Evolutionary conservation across 2,113 vertebrate genomes (phyloP), one percentile per base, ranked within the genome.

Genomic region (Marmota flaviventris): DNA sequence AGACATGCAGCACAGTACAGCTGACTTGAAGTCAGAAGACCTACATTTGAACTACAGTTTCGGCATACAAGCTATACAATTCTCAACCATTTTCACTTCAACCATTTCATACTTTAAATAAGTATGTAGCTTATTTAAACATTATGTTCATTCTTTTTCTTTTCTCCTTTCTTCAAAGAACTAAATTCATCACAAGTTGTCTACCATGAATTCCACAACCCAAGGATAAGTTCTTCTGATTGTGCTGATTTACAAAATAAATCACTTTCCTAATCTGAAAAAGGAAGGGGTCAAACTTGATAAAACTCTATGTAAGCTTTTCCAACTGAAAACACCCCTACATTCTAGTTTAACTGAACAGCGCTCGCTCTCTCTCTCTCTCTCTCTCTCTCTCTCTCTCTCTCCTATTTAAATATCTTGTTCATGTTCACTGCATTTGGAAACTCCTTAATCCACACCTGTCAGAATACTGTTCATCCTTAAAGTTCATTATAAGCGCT

Each of bases 161-260:
- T 89, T 91, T 39, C 73, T 72, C 63, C 22, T 39, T 75, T 96
- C 84, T 91, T 85, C 73, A 79, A 92, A 84, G 27, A 96, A 78
- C 5, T 85, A 85, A 93, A 89, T 48, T 92, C 77, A 91, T 12
- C 65, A 61, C 81, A 86, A 95, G 25, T 42, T 88, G 18, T 82
- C 56, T 77, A 93, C 10, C 67, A 87, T 0, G 77, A 81, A 96
- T 78, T 81, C 61, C 14, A 78, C 67, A 82, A 73, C 53, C n/a
- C 83, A 83, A 94, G 25, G 85, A 18, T 81, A 95, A 82, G 65
- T 63, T 51, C 91, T 94, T 53, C 61, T 5, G 25, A 39, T 34
- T 20, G 18, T 13, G 45, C 0, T 67, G 56, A 96, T 37, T 83
- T 73, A 78, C 42, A 78, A 91, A 90, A 69, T 14, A 70, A 9